phyloP scores from a whole-genome alignment of 2,797 vertebrate species.

The Selene dorsalis region DNA sequence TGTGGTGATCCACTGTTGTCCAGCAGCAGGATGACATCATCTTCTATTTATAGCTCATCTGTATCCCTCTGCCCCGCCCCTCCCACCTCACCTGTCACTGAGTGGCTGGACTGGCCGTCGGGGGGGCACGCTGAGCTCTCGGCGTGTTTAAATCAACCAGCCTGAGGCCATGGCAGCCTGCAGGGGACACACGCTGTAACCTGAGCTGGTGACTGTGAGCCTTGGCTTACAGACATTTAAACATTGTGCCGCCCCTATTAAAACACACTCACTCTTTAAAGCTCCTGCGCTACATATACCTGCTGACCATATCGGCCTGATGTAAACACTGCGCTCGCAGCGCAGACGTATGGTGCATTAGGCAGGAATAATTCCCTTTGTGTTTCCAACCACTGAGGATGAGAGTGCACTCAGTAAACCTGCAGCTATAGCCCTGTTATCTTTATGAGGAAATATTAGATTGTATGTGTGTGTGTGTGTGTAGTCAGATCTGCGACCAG shows the following conservation, averaged over 20 bases:
- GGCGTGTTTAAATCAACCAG: slow-evolving; percentile 49
- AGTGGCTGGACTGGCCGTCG: slow-evolving; percentile 36
- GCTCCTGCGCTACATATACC: slow-evolving; percentile 38
- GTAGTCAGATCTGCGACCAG: slow-evolving; percentile 62
- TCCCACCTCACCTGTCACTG: slow-evolving; percentile 42
- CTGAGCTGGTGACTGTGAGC: slow-evolving; percentile 45
- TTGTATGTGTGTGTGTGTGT: slow-evolving; percentile 49
- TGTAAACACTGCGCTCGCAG: slow-evolving; percentile 65
- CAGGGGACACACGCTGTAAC: slow-evolving; percentile 38
- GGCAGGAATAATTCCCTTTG: slow-evolving; percentile 42
- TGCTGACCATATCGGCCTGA: slow-evolving; percentile 58
- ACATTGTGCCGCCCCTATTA: slow-evolving; percentile 45
- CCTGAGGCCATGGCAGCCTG: not conserved
- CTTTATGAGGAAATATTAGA: slow-evolving; percentile 78
- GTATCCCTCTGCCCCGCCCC: not conserved
- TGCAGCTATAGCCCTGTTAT: slow-evolving; percentile 59
- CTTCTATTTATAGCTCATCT: slow-evolving; percentile 40
- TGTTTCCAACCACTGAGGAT: slow-evolving; percentile 64
- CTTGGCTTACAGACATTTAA: slow-evolving; percentile 54
- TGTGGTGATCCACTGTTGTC: slow-evolving; percentile 7
- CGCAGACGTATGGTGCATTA: slow-evolving; percentile 56
- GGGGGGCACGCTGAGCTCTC: slow-evolving; percentile 17
- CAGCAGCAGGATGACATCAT: slow-evolving; percentile 60
- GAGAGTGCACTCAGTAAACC: slow-evolving; percentile 66
- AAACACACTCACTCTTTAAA: slow-evolving; percentile 38